Conservation (phyloP, 2,888 invertebrate genomes). For the Thecophora atra region DNA sequence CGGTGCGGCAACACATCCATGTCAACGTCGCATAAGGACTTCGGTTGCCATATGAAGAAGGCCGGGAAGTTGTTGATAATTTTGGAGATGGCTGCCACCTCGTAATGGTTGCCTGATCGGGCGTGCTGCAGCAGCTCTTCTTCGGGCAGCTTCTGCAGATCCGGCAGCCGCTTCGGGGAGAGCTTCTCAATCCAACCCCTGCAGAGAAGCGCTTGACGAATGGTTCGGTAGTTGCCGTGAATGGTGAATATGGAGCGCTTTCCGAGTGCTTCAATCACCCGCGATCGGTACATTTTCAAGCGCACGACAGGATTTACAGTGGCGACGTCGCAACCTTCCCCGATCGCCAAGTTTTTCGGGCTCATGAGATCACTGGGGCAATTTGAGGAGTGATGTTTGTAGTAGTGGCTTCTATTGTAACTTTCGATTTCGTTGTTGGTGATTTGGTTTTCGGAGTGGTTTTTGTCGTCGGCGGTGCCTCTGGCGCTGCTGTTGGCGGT, state of each 20-base stretch:
- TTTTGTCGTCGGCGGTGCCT: background rate
- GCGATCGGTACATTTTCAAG: slow-evolving; percentile 52
- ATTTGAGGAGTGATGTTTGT: background rate
- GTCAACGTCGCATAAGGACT: slow-evolving; percentile 54
- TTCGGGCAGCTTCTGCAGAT: slow-evolving; percentile 58
- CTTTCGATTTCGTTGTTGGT: background rate
- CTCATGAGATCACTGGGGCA: background rate
- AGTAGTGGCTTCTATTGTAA: slow-evolving; percentile 41
- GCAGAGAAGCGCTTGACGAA: slow-evolving; percentile 68
- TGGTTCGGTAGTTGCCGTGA: slow-evolving; percentile 56
- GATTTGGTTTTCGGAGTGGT: background rate
- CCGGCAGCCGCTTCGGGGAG: slow-evolving; percentile 56
- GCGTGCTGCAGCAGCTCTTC: slow-evolving; percentile 56
- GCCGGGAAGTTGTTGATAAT: slow-evolving; percentile 72
- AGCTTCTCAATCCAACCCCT: slow-evolving; percentile 82
- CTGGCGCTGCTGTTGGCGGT: background rate
- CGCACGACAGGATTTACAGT: slow-evolving; percentile 67
- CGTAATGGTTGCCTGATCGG: slow-evolving; percentile 59
- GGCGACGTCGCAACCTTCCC: background rate
- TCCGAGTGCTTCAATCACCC: slow-evolving; percentile 59
- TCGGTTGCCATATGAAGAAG: slow-evolving; percentile 77
- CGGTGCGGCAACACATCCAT: slow-evolving; percentile 58
- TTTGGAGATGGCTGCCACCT: slow-evolving; percentile 69
- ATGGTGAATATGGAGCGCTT: slow-evolving; percentile 62
- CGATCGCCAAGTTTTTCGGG: slow-evolving; percentile 49